Conservation (phyloP, 2,888 invertebrate species). For the Crematogaster levior region DNA sequence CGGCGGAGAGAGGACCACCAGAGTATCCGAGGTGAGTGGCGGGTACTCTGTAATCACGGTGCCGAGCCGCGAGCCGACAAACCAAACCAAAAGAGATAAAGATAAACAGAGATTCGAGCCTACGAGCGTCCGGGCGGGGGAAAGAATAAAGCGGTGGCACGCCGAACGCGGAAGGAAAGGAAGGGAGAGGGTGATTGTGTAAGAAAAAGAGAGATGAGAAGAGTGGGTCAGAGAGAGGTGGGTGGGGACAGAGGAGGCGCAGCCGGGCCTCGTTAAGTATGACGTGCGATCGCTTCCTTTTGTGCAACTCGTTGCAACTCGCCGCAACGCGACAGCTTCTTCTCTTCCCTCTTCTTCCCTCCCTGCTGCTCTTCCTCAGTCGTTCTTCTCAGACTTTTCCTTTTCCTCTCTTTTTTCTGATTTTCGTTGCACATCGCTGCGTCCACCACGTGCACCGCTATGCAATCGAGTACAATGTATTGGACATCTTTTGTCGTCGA, state of each 20-base stretch:
- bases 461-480: conserved; percentile 59
- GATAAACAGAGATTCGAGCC: conserved; percentile 85
- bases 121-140: conserved; percentile 79
- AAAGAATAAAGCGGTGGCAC: conserved; percentile 64
- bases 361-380: conserved; percentile 4
- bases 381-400: conserved; percentile 27
- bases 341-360: conserved; percentile 20
- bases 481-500: conserved; percentile 67
- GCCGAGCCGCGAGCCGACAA: conserved; percentile 85
- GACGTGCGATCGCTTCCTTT: conserved; percentile 84
- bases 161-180: conserved; percentile 35
- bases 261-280: conserved; percentile 84
- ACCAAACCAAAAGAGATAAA: conserved; percentile 85
- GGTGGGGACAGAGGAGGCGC: conserved; percentile 62
- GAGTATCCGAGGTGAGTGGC: conserved; percentile 85
- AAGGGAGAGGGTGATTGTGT: conserved; percentile 14
- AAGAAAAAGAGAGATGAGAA: neutral
- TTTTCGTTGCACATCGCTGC: conserved; percentile 47
- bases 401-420: conserved; percentile 1
- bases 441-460: conserved; percentile 65
- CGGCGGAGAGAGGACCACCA: conserved; percentile 83
- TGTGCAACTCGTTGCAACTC: conserved; percentile 69
- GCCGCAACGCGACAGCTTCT: conserved; percentile 61
- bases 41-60: conserved; percentile 85
- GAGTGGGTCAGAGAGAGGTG: conserved; percentile 21